phyloP scores from a whole-genome alignment of 2,113 vertebrate species.

The Sminthopsis crassicaudata region DNA sequence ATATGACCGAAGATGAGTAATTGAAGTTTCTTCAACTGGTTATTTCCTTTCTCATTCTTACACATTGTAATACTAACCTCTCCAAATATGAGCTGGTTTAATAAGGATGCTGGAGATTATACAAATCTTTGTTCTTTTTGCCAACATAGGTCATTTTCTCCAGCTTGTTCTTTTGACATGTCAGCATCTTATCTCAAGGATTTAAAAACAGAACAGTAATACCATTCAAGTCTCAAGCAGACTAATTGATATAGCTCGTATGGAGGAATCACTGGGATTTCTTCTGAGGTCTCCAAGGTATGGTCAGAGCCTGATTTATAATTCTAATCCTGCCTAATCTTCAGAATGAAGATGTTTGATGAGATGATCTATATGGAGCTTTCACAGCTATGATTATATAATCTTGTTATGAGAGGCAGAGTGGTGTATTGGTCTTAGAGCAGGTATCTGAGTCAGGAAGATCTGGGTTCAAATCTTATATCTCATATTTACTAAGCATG shows the following conservation, averaged over 20 bases:
- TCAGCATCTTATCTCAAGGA: neutral
- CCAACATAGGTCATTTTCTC: neutral
- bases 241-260: neutral
- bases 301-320: neutral
- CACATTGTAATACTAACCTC: neutral
- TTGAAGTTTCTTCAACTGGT: neutral
- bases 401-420: neutral
- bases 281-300: neutral
- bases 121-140: neutral
- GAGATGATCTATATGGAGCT: neutral
- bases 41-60: neutral
- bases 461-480: neutral
- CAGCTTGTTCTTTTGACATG: neutral
- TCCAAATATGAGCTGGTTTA: neutral
- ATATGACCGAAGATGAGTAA: neutral
- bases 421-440: neutral
- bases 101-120: neutral
- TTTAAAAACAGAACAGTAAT: neutral
- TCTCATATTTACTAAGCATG: neutral
- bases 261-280: neutral
- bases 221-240: neutral
- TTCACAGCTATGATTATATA: neutral
- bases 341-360: neutral
- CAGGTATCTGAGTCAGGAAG: neutral
- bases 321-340: neutral